Conservation (phyloP, 2,888 invertebrate species). For the Yponomeuta evonymella region DNA sequence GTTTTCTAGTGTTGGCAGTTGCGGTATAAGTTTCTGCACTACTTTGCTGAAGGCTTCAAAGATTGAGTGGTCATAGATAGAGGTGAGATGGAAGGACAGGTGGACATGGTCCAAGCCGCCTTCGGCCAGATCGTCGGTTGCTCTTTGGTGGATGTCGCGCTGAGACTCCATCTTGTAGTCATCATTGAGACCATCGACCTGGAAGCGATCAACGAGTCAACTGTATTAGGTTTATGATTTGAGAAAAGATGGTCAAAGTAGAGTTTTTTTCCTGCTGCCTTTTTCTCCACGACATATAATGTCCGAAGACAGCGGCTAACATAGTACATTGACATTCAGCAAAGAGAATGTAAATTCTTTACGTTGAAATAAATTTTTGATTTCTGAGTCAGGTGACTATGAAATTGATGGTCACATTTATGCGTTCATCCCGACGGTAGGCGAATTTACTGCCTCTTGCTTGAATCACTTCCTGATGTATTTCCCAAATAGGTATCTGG, state of each 20-base stretch:
- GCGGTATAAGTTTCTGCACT: slow-evolving; percentile 98
- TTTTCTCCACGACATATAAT: too few species aligned
- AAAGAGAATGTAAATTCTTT: too few species aligned
- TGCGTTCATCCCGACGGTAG: too few species aligned
- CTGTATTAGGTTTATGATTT: neutral
- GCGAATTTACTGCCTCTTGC: too few species aligned
- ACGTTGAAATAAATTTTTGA: too few species aligned
- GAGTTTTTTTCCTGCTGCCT: too few species aligned
- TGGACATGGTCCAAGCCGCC: slow-evolving; percentile 92
- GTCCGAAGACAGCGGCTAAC: too few species aligned
- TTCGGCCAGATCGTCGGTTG: slow-evolving; percentile 95
- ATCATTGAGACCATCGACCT: slow-evolving; percentile 98
- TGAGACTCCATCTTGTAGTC: slow-evolving; percentile 99
- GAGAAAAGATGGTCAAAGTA: neutral
- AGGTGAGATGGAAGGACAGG: slow-evolving; percentile 96
- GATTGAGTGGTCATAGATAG: slow-evolving; percentile 99
- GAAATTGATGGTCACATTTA: too few species aligned
- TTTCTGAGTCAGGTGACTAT: too few species aligned
- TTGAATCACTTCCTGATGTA: too few species aligned
- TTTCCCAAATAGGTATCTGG: too few species aligned
- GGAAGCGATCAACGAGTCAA: neutral
- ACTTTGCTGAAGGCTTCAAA: slow-evolving; percentile 99
- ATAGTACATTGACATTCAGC: too few species aligned
- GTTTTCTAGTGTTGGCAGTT: slow-evolving; percentile 97
- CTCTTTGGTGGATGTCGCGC: slow-evolving; percentile 97